Evolutionary conservation across 2,888 invertebrate species (phyloP), one percentile per base, ranked within the genome.

Genomic region (Acrobasis consociella): DNA sequence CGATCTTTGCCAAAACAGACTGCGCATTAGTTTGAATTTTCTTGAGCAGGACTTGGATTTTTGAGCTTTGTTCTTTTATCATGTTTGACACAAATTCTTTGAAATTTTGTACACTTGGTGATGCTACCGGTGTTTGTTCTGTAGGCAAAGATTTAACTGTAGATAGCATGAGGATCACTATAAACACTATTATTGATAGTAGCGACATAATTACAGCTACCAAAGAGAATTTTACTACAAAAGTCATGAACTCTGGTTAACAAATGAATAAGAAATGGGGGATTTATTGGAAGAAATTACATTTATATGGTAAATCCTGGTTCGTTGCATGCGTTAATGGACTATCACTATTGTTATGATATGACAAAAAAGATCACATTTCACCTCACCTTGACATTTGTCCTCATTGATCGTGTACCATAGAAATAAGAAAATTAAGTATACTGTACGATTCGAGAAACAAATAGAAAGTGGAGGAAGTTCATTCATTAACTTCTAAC

Each of bases 361-460:
- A 51, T 64, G 67, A 68, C 60, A 72, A 60, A 58, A 64, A 63
- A 62, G 68, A 71, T 67, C 71, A 66, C 72, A 71, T 73, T 72
- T 69, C 63, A 68, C 69, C 70, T 81, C 75, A 73, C 86, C 85
- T 85, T 91, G 91, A 91, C 91, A 91, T 86, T 87, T 87, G 90
- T 90, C 91, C 91, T 74, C 87, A 80, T 87, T 88, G 74, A 86
- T 87, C 86, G 83, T 70, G 73, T 63, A 72, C 78, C 78, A 81
- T 82, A 80, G 42, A 42, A 56, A 56, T 56, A 13, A 56, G 79
- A 73, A 74, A 78, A 76, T 76, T 78, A 74, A 73, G 70, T 76
- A 17, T 22, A 51, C n/a, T 31, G n/a, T 37, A 16, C 16, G 9
- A 15, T 15, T 10, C 13, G 38, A n/a, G 16, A 39, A 39, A 42